phyloP scores from a whole-genome alignment of 2,888 invertebrate species.

The Odontocerum albicorne region DNA sequence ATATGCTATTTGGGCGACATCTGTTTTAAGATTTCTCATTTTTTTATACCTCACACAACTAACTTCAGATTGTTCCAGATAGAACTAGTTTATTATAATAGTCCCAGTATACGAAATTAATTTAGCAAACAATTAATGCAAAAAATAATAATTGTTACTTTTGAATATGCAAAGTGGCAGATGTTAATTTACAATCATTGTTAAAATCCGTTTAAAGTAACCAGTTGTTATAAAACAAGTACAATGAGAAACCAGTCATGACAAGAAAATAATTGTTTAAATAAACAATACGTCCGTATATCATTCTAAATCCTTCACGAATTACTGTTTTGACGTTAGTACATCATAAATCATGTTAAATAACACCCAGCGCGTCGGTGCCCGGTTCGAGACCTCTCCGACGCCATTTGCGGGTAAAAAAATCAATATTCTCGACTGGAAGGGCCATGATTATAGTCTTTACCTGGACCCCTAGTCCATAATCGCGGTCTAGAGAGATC shows the following conservation, averaged over 20 bases:
- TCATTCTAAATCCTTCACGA: not conserved
- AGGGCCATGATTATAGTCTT: not conserved
- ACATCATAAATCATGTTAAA: not conserved
- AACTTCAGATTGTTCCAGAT: too few relatives aligned
- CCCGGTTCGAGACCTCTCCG: not conserved
- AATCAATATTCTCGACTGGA: not conserved
- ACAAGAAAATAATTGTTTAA: not conserved
- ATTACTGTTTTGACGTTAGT: not conserved
- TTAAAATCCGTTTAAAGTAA: too few relatives aligned
- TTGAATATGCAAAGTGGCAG: too few relatives aligned
- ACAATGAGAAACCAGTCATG: not conserved
- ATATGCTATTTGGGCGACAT: too few relatives aligned
- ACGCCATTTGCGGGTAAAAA: not conserved
- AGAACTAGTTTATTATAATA: too few relatives aligned
- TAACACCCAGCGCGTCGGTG: not conserved
- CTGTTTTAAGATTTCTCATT: too few relatives aligned
- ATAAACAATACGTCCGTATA: not conserved
- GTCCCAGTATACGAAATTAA: too few relatives aligned
- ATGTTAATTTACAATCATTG: too few relatives aligned
- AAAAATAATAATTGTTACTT: too few relatives aligned
- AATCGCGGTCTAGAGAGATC: not conserved
- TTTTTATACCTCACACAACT: too few relatives aligned
- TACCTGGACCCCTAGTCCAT: not conserved
- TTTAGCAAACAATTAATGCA: too few relatives aligned
- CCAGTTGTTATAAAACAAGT: too few relatives aligned